Conservation (phyloP, 2,113 vertebrate species). For the Scolopax mira region DNA sequence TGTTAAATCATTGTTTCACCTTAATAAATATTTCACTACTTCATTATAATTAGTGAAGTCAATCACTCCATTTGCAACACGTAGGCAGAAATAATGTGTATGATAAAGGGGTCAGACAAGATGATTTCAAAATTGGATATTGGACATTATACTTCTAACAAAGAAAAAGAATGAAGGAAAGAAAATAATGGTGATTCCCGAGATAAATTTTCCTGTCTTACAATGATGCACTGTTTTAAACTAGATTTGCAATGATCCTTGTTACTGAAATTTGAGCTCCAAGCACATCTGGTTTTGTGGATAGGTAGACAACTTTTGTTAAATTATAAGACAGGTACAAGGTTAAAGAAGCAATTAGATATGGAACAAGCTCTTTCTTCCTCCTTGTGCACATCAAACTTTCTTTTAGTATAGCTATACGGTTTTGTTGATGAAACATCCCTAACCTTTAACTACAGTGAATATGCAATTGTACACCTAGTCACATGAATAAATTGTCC, state of each 20-base stretch:
- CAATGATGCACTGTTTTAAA: background rate
- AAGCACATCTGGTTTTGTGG: background rate
- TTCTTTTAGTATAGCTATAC: background rate
- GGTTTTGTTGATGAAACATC: background rate
- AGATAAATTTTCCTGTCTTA: background rate
- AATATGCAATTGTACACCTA: background rate
- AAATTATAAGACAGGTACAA: background rate
- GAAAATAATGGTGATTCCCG: background rate
- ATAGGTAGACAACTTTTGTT: background rate
- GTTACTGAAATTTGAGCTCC: background rate
- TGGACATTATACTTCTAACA: background rate
- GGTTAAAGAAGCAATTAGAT: background rate
- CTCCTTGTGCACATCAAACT: background rate
- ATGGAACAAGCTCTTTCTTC: background rate
- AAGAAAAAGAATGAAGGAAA: background rate
- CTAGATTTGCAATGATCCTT: background rate
- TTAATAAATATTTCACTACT: too few species aligned
- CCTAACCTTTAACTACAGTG: background rate
- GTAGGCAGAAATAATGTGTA: background rate
- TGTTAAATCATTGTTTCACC: too few species aligned
- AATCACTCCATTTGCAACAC: too few species aligned
- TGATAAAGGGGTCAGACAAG: background rate
- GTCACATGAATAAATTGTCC: background rate
- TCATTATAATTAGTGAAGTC: too few species aligned
- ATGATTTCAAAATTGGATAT: background rate